phyloP scores from a whole-genome alignment of 2,113 vertebrate species.

The Tinamus guttatus region DNA sequence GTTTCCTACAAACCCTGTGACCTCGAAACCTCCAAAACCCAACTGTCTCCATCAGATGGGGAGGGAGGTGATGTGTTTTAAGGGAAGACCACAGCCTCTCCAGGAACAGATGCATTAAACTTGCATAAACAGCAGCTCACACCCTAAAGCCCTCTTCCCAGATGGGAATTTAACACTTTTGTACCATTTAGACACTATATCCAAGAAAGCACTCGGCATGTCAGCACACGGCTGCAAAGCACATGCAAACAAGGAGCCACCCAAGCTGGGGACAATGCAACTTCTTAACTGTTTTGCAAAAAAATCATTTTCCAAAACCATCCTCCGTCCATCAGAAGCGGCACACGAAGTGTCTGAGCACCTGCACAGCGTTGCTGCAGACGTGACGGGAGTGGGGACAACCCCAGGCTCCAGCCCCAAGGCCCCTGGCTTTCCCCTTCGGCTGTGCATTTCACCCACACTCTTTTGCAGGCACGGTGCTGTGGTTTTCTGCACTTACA shows the following conservation, averaged over 20 bases:
- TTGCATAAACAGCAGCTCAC: not conserved
- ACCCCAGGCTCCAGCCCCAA: no score
- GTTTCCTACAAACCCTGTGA: not conserved
- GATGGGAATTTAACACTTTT: not conserved
- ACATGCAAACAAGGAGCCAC: not conserved
- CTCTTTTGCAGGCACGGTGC: rapidly evolving
- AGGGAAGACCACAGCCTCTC: not conserved
- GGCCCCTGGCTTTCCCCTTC: no score
- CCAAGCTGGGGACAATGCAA: not conserved
- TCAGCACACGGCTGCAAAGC: not conserved
- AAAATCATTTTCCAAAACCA: not conserved
- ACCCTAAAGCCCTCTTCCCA: not conserved
- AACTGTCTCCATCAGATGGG: not conserved
- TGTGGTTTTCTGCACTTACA: no score
- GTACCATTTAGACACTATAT: rapidly evolving
- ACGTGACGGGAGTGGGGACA: no score
- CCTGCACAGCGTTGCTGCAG: no score
- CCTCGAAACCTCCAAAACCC: not conserved
- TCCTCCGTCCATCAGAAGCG: not conserved
- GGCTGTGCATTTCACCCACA: no score
- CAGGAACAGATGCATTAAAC: not conserved
- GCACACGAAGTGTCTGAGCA: no score
- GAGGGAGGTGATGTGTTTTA: not conserved
- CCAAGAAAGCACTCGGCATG: not conserved
- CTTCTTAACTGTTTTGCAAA: not conserved